These are phyloP conservation scores for Prionailurus bengalensis DNA, from an alignment of 2,113 vertebrate species.

Conservation along the genomic window DNA sequence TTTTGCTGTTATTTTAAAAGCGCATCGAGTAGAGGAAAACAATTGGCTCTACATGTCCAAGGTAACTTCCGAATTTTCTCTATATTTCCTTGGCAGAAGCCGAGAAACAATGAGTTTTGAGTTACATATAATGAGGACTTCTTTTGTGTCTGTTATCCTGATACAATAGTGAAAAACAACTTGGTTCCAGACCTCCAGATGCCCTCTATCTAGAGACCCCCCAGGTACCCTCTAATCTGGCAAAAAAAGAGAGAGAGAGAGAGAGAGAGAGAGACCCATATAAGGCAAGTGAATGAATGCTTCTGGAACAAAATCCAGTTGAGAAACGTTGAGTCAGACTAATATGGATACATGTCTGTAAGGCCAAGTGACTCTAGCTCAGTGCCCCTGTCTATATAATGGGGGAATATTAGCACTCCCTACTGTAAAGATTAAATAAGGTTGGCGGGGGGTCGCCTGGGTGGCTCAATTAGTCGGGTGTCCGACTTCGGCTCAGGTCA, in stretches of 20 bases:
- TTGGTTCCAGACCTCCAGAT: not conserved
- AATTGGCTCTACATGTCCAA: not conserved
- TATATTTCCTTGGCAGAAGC: not conserved
- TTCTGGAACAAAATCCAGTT: not conserved
- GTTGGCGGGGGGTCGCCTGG: too few species aligned
- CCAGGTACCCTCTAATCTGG: too few species aligned
- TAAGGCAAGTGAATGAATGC: not conserved
- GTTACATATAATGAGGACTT: not conserved
- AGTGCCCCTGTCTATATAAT: not conserved
- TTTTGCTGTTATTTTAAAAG: not conserved
- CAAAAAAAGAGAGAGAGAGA: too few species aligned
- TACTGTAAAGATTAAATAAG: not conserved
- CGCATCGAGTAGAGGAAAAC: not conserved
- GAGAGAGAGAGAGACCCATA: too few species aligned
- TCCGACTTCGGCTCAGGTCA: too few species aligned
- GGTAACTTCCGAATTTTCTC: not conserved
- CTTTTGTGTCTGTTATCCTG: not conserved
- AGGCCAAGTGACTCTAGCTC: not conserved
- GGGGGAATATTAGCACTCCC: not conserved
- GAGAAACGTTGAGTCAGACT: not conserved
- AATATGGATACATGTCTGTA: fast-evolving
- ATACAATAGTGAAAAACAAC: not conserved
- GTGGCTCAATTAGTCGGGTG: too few species aligned
- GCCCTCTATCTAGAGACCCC: not conserved
- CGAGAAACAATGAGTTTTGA: not conserved